Percentiles rank a stretch among this genome's conserved stretches.
phyloP scores from a whole-genome alignment of 2,888 invertebrate genomes.

The Nycteola revayana region DNA sequence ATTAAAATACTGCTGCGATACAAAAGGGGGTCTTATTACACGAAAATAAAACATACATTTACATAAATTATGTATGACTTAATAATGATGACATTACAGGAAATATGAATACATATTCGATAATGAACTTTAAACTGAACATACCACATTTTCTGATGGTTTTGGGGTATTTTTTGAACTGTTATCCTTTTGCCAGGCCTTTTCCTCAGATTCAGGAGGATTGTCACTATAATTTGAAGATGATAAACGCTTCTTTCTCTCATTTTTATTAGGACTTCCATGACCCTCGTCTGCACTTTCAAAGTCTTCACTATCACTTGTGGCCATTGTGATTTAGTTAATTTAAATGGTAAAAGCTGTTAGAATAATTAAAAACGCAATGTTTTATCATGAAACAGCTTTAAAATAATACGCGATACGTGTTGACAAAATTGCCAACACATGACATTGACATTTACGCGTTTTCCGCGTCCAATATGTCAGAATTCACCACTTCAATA shows the following conservation, averaged over 20 bases:
- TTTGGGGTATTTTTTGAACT: constrained; percentile 19
- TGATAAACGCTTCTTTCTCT: constrained; percentile 59
- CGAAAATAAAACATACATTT: too few relatives aligned
- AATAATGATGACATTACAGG: too few relatives aligned
- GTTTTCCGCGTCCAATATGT: too few relatives aligned
- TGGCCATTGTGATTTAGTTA: constrained; percentile 74
- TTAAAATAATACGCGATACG: constrained; percentile 11
- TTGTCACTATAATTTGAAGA: constrained; percentile 70
- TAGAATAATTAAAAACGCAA: background rate
- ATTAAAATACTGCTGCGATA: too few relatives aligned
- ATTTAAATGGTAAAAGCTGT: background rate
- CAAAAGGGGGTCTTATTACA: too few relatives aligned
- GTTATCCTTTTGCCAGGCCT: constrained; percentile 28
- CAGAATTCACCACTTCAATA: too few relatives aligned
- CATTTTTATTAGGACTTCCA: constrained; percentile 54
- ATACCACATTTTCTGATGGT: constrained; percentile 25
- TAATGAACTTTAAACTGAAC: constrained; percentile 1
- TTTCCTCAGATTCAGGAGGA: constrained; percentile 49
- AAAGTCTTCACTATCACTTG: constrained; percentile 89
- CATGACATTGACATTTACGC: constrained; percentile 17
- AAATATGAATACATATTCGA: background rate
- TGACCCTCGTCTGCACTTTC: constrained; percentile 89
- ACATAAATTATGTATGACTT: too few relatives aligned
- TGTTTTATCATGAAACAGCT: constrained; percentile 6
- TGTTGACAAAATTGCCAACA: constrained; percentile 32